Evolutionary conservation across 2,113 vertebrate genomes (phyloP), one percentile per base, ranked within the genome.

Genomic region (Marmota flaviventris): DNA sequence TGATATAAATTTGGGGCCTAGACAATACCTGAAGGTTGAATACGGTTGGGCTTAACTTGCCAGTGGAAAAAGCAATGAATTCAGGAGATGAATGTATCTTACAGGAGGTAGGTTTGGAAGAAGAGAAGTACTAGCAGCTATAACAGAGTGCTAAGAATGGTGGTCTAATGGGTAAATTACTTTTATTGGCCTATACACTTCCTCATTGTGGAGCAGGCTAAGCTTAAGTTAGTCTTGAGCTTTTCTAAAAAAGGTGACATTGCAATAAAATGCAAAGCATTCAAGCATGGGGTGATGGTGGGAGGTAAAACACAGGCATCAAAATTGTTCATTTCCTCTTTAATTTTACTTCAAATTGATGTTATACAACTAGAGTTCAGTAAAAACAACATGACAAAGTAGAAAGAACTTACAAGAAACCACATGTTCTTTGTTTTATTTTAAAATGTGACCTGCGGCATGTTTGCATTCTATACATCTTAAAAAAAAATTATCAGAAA

Each of bases 181-280:
- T 94, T 96, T 95, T 75, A 78, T 78, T 91, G 76, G 56, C 61
- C 65, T 96, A 72, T 63, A 14, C 34, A 51, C n/a, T 85, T 96
- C 32, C 58, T 93, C 72, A 82, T 2, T 37, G 29, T 93, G 67
- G 67, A 77, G 16, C 45, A 85, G 22, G 37, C 63, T 94, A 85
- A 87, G 5, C 69, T 94, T 77, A 93, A 84, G 39, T 48, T 72
- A 92, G 79, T 37, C 53, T 37, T 69, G 27, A 78, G 56, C 67
- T 77, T 93, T 77, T 77, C 85, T 37, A 65, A 39, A 85, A 45
- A 34, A 94, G 67, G 84, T 90, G 29, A 27, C 29, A 42, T 34
- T 65, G 42, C 18, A 73, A 63, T 93, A 78, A 94, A 92, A 85
- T 63, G 12, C 53, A 93, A 81, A 90, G 67, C 61, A 63, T n/a